phyloP scores from a whole-genome alignment of 2,888 invertebrate genomes.

The Pristionchus maxplancki region DNA sequence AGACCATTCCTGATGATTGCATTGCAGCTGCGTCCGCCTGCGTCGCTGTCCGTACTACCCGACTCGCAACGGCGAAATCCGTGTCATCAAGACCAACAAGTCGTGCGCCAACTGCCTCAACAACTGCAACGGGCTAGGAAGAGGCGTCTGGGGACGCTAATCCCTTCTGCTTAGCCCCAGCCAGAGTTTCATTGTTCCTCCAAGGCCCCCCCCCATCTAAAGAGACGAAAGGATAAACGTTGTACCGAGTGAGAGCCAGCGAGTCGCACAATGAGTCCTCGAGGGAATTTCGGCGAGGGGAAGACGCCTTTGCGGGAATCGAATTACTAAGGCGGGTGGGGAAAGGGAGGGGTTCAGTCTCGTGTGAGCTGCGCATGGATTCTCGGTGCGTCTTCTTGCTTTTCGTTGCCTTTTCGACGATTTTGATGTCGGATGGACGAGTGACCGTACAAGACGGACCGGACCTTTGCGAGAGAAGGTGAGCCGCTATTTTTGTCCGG shows the following conservation, averaged over 20 bases:
- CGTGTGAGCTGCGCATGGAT: neutral
- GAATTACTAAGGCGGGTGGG: neutral
- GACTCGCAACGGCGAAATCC: neutral
- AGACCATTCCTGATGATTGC: too few relatives aligned
- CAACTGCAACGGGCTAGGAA: constrained; percentile 37
- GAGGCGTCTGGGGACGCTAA: constrained; percentile 43
- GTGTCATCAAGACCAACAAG: constrained; percentile 15
- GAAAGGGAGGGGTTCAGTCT: neutral
- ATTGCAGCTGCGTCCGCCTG: constrained; percentile 27
- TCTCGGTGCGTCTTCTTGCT: neutral
- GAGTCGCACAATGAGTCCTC: neutral
- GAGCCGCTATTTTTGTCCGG: neutral
- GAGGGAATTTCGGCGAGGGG: neutral
- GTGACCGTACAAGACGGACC: neutral
- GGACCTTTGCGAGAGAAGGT: constrained; percentile 26
- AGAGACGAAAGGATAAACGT: constrained; percentile 5
- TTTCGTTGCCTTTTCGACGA: neutral
- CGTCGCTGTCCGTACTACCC: constrained; percentile 37
- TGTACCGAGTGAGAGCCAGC: neutral
- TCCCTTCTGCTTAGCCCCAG: neutral
- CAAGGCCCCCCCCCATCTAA: neutral
- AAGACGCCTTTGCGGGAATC: neutral
- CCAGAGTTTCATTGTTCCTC: neutral
- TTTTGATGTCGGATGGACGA: neutral
- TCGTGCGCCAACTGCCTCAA: constrained; percentile 41